Evolutionary conservation across 2,888 invertebrate species (phyloP), one percentile per base, ranked within the genome.

Genomic region (Zeuzera pyrina): DNA sequence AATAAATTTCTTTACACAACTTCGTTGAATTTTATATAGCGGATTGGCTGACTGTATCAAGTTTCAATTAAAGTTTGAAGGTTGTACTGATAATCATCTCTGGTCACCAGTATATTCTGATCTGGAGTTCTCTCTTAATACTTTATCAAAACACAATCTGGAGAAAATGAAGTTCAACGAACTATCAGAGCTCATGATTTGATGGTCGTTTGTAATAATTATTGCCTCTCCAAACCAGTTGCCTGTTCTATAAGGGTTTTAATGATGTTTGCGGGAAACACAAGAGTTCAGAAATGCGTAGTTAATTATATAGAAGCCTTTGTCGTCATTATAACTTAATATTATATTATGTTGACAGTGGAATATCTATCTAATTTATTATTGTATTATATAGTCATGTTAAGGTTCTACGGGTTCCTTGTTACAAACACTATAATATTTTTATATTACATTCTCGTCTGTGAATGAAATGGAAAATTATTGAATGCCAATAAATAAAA

Each of bases 11-110:
- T 29, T 32, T 13, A 31, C 29, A 29, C 30, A 28, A 30, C 32
- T 26, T 27, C 35, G 38, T 29, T 38, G 33, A 38, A 47, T 51
- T 39, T 43, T 47, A 45, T 47, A 33, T n/a, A 25, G 13, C 25
- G 8, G 12, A 25, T 12, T 25, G 10, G 13, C 25, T 12, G 13
- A 25, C 25, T 25, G 34, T 62, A 71, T 71, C 68, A 56, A 48
- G 49, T 71, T 71, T 62, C 71, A 68, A 69, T 68, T 62, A 65
- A 48, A 66, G 13, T 5, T 25, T 25, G 13, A 25, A 54, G 53
- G 46, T 45, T 30, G 38, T 40, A 35, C 41, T 47, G 64, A 65
- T 68, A 57, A 57, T 49, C 35, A 58, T 59, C 52, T 47, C 34
- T 37, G 38, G 36, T 35, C 40, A 35, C 42, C 38, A 44, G 24